Percentiles rank a stretch among this genome's conserved stretches.
phyloP scores from a whole-genome alignment of 2,888 invertebrate genomes.

The Diarsia brunnea region DNA sequence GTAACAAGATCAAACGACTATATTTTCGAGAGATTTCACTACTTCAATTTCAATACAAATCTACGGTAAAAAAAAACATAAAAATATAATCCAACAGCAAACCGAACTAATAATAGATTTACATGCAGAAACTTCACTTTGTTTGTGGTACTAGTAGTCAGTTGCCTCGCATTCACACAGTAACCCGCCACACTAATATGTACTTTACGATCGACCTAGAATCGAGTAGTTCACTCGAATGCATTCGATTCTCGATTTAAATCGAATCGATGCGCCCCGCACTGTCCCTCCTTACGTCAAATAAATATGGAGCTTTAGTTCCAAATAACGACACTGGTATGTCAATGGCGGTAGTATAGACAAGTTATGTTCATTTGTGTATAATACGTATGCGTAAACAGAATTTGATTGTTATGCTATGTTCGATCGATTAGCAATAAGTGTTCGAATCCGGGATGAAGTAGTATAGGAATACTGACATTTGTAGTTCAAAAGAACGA shows the following conservation, averaged over 20 bases:
- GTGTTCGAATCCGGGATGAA: slow-evolving; percentile 5
- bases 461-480: background rate
- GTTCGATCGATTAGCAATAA: slow-evolving; percentile 17
- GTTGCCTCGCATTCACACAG: slow-evolving; percentile 57
- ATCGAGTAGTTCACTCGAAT: slow-evolving; percentile 63
- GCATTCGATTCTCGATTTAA: slow-evolving; percentile 64
- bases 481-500: background rate
- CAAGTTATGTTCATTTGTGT: slow-evolving; percentile 47
- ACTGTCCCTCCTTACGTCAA: slow-evolving; percentile 62
- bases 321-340: slow-evolving; percentile 64
- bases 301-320: slow-evolving; percentile 68
- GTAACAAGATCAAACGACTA: background rate
- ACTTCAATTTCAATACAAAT: slow-evolving; percentile 26
- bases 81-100: slow-evolving; percentile 2
- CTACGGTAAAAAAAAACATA: background rate
- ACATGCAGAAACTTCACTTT: slow-evolving; percentile 51
- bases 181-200: slow-evolving; percentile 61
- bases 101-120: slow-evolving; percentile 52
- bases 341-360: slow-evolving; percentile 58
- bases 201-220: slow-evolving; percentile 66
- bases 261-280: slow-evolving; percentile 56
- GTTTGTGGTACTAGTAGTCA: slow-evolving; percentile 55
- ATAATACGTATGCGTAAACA: slow-evolving; percentile 54
- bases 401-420: slow-evolving; percentile 41
- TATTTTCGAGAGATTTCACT: background rate